A percentile compares a stretch with the other conserved stretches of the same genome.
Conservation (phyloP, 2,888 invertebrate genomes). For the Standfussiana lucernea region DNA sequence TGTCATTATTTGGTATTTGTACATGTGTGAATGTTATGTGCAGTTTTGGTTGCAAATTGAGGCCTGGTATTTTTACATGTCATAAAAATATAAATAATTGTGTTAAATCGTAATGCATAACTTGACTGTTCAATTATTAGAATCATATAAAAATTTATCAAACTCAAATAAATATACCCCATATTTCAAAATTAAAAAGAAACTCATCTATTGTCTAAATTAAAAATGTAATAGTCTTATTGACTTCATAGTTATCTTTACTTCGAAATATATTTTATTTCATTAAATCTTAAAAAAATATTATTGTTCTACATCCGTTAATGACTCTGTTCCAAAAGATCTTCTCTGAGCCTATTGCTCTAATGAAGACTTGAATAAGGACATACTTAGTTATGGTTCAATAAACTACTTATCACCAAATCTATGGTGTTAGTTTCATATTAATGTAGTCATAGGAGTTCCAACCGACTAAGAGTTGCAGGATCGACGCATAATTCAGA, state of each 20-base stretch:
- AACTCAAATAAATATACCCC: neutral
- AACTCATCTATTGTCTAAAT: neutral
- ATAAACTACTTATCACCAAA: neutral
- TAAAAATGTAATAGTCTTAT: neutral
- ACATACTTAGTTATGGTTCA: neutral
- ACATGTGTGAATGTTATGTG: neutral
- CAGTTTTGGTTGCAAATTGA: neutral
- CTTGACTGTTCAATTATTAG: neutral
- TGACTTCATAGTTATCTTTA: neutral
- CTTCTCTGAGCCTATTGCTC: neutral
- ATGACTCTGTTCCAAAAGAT: neutral
- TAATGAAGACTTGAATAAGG: neutral
- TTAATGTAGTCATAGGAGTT: neutral
- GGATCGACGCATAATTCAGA: slow-evolving; percentile 24
- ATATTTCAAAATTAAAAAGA: neutral
- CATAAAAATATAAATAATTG: neutral
- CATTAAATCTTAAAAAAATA: neutral
- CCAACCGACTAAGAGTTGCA: slow-evolving; percentile 7
- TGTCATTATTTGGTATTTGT: slow-evolving; percentile 33
- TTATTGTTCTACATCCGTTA: neutral
- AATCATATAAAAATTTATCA: neutral
- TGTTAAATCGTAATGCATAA: neutral
- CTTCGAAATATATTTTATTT: neutral
- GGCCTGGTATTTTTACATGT: neutral
- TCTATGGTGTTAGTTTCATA: slow-evolving; percentile 27